These are phyloP conservation scores for Diplodus sargus DNA, from an alignment of 2,797 vertebrate genomes.

Conservation along the genomic window DNA sequence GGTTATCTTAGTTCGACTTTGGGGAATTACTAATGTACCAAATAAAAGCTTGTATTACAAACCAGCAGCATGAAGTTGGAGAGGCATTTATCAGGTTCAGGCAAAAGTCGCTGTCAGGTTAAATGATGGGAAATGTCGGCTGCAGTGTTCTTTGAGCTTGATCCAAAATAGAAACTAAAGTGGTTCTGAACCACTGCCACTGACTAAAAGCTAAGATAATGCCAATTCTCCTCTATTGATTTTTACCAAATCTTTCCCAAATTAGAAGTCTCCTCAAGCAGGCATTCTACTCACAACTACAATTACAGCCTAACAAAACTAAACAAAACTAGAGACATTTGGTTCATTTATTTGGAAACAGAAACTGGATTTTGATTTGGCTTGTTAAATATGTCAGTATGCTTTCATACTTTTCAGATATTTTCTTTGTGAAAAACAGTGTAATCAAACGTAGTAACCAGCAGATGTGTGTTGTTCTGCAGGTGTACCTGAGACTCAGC, in stretches of 20 bases:
- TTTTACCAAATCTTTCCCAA: background rate
- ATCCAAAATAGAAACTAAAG: background rate
- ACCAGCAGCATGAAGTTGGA: background rate
- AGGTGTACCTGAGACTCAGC: constrained; percentile 85
- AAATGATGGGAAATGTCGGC: background rate
- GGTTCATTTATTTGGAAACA: background rate
- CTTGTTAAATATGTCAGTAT: background rate
- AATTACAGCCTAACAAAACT: background rate
- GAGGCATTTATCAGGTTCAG: background rate
- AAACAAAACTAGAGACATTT: background rate
- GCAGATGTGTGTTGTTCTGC: constrained; percentile 22
- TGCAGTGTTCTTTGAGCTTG: background rate
- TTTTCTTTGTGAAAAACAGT: background rate
- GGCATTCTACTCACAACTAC: background rate
- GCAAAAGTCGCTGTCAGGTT: background rate
- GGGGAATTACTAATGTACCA: background rate
- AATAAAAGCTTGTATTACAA: background rate
- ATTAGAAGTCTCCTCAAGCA: background rate
- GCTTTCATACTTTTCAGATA: too few relatives aligned
- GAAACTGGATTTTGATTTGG: background rate
- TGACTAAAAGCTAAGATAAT: background rate
- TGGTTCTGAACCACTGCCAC: background rate
- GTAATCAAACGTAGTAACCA: background rate
- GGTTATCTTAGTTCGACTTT: background rate
- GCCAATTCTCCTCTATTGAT: background rate